phyloP scores from a whole-genome alignment of 1,140 invertebrate species.

The Solen grandis region DNA sequence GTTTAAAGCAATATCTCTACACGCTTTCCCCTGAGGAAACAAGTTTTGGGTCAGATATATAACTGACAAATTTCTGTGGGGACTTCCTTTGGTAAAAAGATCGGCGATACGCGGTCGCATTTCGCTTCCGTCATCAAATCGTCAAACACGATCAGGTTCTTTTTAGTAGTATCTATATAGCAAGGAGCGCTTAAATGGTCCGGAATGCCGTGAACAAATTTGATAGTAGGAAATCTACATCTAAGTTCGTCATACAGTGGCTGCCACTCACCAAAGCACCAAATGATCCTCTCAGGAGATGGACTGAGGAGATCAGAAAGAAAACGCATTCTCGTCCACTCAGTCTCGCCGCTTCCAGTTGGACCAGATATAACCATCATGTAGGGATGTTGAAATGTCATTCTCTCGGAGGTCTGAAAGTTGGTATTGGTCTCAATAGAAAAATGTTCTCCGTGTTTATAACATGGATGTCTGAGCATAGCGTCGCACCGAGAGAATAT shows the following conservation, averaged over 20 bases:
- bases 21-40: not conserved
- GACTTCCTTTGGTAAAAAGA: conserved; percentile 7
- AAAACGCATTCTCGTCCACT: not conserved
- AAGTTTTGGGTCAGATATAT: not conserved
- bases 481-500: too few relatives aligned
- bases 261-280: not conserved
- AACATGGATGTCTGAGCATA: too few relatives aligned
- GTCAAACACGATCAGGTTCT: not conserved
- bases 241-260: not conserved
- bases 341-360: not conserved
- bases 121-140: conserved; percentile 5
- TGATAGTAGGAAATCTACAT: not conserved
- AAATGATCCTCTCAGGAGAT: not conserved
- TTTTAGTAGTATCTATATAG: not conserved
- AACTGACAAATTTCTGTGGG: conserved; percentile 1
- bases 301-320: not conserved
- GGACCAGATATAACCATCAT: not conserved
- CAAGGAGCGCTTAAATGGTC: not conserved
- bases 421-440: too few relatives aligned
- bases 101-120: conserved; percentile 10
- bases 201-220: not conserved
- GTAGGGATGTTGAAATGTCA: not conserved
- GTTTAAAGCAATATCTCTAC: too few relatives aligned
- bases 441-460: too few relatives aligned
- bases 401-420: too few relatives aligned